Evolutionary conservation across 2,888 invertebrate genomes (phyloP).

Genomic region (Drosophila paramelanica): DNA sequence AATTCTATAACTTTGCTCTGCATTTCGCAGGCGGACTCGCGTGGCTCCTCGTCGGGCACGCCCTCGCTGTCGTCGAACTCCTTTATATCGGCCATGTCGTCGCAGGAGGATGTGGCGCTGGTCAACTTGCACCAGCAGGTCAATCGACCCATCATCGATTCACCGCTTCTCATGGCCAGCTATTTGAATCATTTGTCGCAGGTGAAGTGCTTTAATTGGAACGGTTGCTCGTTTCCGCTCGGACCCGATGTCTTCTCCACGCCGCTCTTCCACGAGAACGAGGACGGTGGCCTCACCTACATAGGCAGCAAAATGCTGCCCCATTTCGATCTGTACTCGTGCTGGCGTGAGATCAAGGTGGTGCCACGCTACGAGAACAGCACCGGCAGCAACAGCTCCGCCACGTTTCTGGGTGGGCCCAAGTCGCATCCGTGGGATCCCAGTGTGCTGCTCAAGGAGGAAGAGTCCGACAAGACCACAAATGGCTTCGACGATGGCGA

Average conservation of each 20-base stretch:
- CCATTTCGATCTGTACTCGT: constrained; percentile 87
- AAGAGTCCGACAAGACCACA: constrained; percentile 83
- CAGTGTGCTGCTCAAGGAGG: constrained; percentile 84
- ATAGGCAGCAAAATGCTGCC: constrained; percentile 91
- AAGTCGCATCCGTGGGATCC: constrained; percentile 85
- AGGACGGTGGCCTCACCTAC: constrained; percentile 91
- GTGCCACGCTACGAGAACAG: constrained; percentile 83
- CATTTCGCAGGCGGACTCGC: constrained; percentile 83
- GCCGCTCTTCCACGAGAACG: constrained; percentile 91
- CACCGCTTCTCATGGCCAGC: constrained; percentile 96
- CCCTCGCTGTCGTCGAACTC: constrained; percentile 93
- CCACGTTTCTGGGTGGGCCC: constrained; percentile 83
- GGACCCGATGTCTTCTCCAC: constrained; percentile 92
- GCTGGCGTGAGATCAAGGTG: constrained; percentile 84
- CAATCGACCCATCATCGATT: constrained; percentile 95
- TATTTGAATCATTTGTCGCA: constrained; percentile 97
- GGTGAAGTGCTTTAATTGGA: constrained; percentile 90
- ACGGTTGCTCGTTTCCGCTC: constrained; percentile 89
- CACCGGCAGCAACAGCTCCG: constrained; percentile 82
- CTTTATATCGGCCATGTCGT: constrained; percentile 95
- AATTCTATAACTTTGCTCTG: constrained; percentile 29
- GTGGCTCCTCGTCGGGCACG: constrained; percentile 90
- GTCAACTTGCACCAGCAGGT: constrained; percentile 98
- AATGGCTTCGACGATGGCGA: constrained; percentile 84
- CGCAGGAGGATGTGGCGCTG: constrained; percentile 95